Evolutionary conservation across 1,140 invertebrate species (phyloP), one percentile per base, ranked within the genome.

Genomic region (Tetragonula clypearis): DNA sequence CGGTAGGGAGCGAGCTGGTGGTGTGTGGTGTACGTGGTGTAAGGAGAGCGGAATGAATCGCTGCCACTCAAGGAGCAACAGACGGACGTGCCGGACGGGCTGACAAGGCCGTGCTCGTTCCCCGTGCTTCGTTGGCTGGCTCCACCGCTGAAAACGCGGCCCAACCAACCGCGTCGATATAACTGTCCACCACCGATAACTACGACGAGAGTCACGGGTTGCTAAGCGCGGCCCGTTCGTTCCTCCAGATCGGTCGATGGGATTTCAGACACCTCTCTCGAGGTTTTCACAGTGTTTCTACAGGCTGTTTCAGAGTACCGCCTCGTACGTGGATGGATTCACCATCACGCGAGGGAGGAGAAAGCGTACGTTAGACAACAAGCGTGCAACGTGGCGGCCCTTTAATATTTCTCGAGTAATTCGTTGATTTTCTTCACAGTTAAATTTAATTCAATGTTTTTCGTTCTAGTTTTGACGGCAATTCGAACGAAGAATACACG

Each of bases 21-120:
- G 30, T 49, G 41, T 49, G 41, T 49, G 82, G 77, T 71, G 86
- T 79, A 87, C 86, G 88, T 86, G 91, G 89, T 90, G 91, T 76
- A 92, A 92, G 86, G 90, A 90, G 91, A 91, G 90, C 91, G 92
- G 87, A 92, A 93, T 92, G 92, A 92, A 90, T 90, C 91, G 89
- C 91, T 92, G 92, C 91, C 92, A 93, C 91, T 93, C 92, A 92
- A 92, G 92, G 90, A 90, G 88, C 86, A 87, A 87, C 85, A 90
- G 89, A 91, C 88, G 87, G 92, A 92, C 90, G 89, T 89, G 89
- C 80, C 88, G 90, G 85, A 85, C 86, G 82, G 86, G 89, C 79
- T 89, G 90, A 86, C 90, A 89, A 90, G 90, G 90, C 87, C 89
- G 86, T 73, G 86, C 84, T 83, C 85, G 30, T 82, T 82, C 55